A percentile compares a stretch with the other conserved stretches of the same genome.
Conservation (phyloP, 2,888 invertebrate genomes). For the Matsumyia berberina region DNA sequence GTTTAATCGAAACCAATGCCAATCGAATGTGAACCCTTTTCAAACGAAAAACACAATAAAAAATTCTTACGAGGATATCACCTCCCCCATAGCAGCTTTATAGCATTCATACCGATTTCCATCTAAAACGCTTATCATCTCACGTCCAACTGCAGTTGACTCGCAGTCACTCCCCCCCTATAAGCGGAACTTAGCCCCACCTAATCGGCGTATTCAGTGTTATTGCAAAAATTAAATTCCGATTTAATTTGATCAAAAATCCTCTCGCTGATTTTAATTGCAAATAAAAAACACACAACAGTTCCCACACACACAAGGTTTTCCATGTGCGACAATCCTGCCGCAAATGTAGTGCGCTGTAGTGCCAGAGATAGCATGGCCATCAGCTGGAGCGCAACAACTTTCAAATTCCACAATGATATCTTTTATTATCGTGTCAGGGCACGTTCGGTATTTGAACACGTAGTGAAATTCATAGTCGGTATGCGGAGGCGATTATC, state of each 20-base stretch:
- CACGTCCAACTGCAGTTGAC: conserved; percentile 8
- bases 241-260: conserved; percentile 66
- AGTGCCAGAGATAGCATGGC: not conserved
- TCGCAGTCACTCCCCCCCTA: conserved; percentile 15
- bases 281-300: conserved; percentile 46
- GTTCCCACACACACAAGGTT: not conserved
- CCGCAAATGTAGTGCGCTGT: conserved; percentile 8
- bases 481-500: conserved; percentile 75
- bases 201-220: conserved; percentile 18
- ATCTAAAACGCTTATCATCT: conserved; percentile 7
- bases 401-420: conserved; percentile 66
- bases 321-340: conserved; percentile 1
- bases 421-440: conserved; percentile 69
- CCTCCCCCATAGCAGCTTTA: too few relatives aligned
- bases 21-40: too few relatives aligned
- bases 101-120: not conserved
- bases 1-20: too few relatives aligned
- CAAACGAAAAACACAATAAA: too few relatives aligned
- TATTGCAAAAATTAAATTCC: conserved; percentile 52
- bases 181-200: conserved; percentile 41
- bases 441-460: conserved; percentile 76
- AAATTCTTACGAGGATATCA: too few relatives aligned
- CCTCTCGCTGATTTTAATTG: conserved; percentile 65
- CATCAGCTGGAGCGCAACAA: conserved; percentile 50
- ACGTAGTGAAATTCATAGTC: conserved; percentile 76